Conservation (phyloP, 2,888 invertebrate species). For the Abrostola triplasia region DNA sequence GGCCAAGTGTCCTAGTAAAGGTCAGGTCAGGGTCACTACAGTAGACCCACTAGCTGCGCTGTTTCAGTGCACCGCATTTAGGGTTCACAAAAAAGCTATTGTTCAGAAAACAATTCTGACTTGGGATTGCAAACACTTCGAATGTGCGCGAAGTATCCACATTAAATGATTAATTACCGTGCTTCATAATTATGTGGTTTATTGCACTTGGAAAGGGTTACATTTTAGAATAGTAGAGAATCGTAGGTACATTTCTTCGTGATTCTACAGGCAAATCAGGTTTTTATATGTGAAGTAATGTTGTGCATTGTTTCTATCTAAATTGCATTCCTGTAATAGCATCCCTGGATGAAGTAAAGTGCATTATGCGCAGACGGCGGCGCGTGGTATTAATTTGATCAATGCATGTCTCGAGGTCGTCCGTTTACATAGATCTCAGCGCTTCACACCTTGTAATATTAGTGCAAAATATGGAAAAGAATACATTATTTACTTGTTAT, state of each 20-base stretch:
- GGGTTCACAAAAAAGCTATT: slow-evolving; percentile 29
- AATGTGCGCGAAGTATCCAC: no score
- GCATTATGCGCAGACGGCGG: slow-evolving; percentile 64
- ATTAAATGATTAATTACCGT: no score
- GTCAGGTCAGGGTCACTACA: slow-evolving; percentile 51
- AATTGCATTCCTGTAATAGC: slow-evolving; percentile 16
- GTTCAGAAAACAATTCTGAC: neutral
- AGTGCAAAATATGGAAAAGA: slow-evolving; percentile 28
- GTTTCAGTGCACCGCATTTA: slow-evolving; percentile 34
- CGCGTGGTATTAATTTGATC: slow-evolving; percentile 62
- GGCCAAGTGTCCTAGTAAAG: slow-evolving; percentile 30
- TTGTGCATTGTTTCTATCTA: neutral
- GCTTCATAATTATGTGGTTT: no score
- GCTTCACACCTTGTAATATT: slow-evolving; percentile 37
- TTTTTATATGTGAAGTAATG: neutral
- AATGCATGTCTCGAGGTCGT: slow-evolving; percentile 63
- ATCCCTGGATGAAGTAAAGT: slow-evolving; percentile 54
- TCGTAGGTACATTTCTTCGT: no score
- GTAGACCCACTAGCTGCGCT: slow-evolving; percentile 42
- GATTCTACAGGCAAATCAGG: no score
- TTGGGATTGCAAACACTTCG: no score
- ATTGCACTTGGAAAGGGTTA: no score
- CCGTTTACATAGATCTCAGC: slow-evolving; percentile 38
- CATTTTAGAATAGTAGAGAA: no score
- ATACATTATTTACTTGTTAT: slow-evolving; percentile 20